phyloP scores from a whole-genome alignment of 2,888 invertebrate species.

The Gibbula magus region DNA sequence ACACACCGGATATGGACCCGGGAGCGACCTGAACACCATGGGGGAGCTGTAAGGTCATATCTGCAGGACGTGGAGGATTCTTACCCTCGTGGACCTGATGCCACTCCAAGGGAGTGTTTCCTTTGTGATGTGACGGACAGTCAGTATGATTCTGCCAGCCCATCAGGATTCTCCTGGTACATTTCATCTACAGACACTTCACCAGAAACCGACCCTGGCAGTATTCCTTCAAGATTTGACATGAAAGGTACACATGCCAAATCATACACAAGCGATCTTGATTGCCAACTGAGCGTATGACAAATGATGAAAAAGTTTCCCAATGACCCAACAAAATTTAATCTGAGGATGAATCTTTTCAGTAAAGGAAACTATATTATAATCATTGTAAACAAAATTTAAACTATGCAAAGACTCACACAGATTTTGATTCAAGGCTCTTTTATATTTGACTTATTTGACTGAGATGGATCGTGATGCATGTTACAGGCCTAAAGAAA shows the following conservation, averaged over 20 bases:
- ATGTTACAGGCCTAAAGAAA: constrained; percentile 29
- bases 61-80: constrained; percentile 64
- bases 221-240: constrained; percentile 28
- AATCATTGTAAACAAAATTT: too few species aligned
- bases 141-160: constrained; percentile 67
- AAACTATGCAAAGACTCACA: too few species aligned
- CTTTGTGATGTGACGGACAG: constrained; percentile 58
- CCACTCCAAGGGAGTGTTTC: constrained; percentile 57
- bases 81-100: constrained; percentile 69
- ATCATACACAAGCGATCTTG: too few species aligned
- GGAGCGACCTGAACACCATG: constrained; percentile 69
- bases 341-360: too few species aligned
- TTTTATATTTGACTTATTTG: too few species aligned
- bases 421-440: too few species aligned
- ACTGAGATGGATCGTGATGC: too few species aligned
- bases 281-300: too few species aligned
- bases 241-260: constrained; percentile 29
- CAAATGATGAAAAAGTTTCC: too few species aligned
- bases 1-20: constrained; percentile 69
- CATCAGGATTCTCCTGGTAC: constrained; percentile 62
- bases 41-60: constrained; percentile 71
- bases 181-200: constrained; percentile 58
- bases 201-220: constrained; percentile 28
- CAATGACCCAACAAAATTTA: too few species aligned
- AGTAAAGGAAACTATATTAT: too few species aligned